A percentile compares a stretch with the other conserved stretches of the same genome.
These are phyloP conservation scores for Rana temporaria DNA, from an alignment of 2,113 vertebrate species.

Conservation along the genomic window DNA sequence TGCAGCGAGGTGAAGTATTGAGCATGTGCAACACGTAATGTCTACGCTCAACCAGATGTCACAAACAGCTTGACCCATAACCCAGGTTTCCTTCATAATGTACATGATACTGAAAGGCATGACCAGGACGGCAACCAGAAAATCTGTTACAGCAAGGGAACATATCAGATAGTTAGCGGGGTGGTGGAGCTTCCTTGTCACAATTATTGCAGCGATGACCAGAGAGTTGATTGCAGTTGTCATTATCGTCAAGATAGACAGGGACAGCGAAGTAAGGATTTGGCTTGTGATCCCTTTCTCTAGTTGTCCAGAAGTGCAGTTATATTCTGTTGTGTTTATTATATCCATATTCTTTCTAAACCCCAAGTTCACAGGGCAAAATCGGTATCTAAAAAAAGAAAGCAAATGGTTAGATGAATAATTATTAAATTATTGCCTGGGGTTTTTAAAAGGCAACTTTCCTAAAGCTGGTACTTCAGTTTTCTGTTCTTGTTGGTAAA, in stretches of 20 bases:
- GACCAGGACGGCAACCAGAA: constrained; percentile 93
- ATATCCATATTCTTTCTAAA: constrained; percentile 84
- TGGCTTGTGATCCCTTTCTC: constrained; percentile 79
- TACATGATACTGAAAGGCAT: constrained; percentile 98
- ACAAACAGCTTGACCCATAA: constrained; percentile 92
- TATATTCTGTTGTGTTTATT: constrained; percentile 82
- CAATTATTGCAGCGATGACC: constrained; percentile 94
- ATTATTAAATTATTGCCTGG: not conserved
- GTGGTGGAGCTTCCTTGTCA: constrained; percentile 95
- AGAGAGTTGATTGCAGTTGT: constrained; percentile 96
- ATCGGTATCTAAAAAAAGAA: constrained; percentile 31
- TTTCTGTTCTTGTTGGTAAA: no score
- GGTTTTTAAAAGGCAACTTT: no score
- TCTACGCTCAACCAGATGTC: constrained; percentile 95
- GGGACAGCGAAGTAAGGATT: constrained; percentile 87
- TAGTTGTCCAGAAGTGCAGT: constrained; percentile 74
- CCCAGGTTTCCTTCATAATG: constrained; percentile 91
- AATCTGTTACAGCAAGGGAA: constrained; percentile 94
- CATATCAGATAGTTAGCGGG: constrained; percentile 98
- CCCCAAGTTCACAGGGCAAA: not conserved
- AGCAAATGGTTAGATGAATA: constrained; percentile 10
- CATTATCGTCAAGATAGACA: constrained; percentile 86
- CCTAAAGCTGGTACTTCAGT: no score
- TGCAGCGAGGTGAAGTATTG: constrained; percentile 92
- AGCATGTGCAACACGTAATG: constrained; percentile 95